Conservation (phyloP, 2,113 vertebrate species). For the Sinosuthora webbiana region DNA sequence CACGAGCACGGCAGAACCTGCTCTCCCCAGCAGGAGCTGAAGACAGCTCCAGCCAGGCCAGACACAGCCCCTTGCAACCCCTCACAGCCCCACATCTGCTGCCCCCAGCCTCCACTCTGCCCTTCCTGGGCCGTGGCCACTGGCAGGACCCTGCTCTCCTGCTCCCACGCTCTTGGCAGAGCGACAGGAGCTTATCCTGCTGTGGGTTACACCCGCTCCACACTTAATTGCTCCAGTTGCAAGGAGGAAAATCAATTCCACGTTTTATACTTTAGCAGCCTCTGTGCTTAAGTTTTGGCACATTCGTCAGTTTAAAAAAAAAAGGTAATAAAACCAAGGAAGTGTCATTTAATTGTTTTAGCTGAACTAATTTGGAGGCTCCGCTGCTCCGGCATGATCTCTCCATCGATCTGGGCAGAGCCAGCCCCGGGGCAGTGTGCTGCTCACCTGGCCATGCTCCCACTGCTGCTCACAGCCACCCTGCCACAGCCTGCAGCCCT, state of each 20-base stretch:
- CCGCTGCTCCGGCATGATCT: background rate
- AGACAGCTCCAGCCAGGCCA: background rate
- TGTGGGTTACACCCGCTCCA: background rate
- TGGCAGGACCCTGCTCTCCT: background rate
- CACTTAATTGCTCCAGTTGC: constrained; percentile 56
- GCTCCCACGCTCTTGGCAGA: background rate
- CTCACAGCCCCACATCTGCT: background rate
- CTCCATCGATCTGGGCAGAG: background rate
- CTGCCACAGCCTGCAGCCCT: background rate
- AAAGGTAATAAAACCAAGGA: constrained; percentile 35
- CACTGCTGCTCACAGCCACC: background rate
- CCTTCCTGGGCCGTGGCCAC: rapidly evolving
- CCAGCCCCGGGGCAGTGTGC: rapidly evolving
- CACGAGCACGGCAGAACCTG: rapidly evolving
- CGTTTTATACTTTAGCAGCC: constrained; percentile 37
- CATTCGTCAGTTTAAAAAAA: constrained; percentile 20
- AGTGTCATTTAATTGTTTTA: constrained; percentile 66
- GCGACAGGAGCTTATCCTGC: background rate
- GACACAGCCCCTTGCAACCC: background rate
- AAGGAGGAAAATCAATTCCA: constrained; percentile 59
- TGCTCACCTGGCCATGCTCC: background rate
- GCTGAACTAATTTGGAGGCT: constrained; percentile 34
- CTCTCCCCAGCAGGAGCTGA: background rate
- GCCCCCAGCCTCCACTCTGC: background rate
- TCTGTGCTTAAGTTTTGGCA: constrained; percentile 47